These are phyloP conservation scores for Bucorvus abyssinicus DNA, from an alignment of 2,797 vertebrate genomes.

Conservation along the genomic window DNA sequence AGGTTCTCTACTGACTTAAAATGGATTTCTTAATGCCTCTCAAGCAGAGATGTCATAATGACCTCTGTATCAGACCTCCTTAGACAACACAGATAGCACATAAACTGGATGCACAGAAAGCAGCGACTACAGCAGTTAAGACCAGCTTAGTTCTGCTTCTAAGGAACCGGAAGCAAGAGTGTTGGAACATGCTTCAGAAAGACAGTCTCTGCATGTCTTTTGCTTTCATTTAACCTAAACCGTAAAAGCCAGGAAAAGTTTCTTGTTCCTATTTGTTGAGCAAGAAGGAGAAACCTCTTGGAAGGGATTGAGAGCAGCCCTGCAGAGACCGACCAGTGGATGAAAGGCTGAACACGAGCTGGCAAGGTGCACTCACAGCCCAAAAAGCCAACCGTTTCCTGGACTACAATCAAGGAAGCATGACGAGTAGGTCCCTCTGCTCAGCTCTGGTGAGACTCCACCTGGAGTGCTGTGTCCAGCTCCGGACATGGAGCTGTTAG, in stretches of 20 bases:
- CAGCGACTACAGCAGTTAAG: not conserved
- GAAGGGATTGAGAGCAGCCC: too few species aligned
- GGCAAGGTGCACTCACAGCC: too few species aligned
- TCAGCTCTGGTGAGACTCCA: too few species aligned
- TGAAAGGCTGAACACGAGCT: too few species aligned
- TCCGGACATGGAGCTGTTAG: too few species aligned
- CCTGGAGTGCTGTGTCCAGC: too few species aligned
- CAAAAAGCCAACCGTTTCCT: too few species aligned
- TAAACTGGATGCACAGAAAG: not conserved
- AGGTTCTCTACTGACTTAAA: conserved; percentile 44
- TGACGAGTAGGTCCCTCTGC: too few species aligned
- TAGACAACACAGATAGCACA: not conserved
- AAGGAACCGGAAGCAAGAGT: not conserved
- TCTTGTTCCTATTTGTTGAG: not conserved
- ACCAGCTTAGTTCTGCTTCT: not conserved
- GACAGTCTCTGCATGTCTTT: not conserved
- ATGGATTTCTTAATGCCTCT: conserved; percentile 55
- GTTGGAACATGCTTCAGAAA: not conserved
- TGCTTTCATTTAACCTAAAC: accelerated
- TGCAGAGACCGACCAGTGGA: too few species aligned
- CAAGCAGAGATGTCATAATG: conserved; percentile 37
- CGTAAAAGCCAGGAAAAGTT: not conserved
- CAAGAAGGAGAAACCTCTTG: not conserved
- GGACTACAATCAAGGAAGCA: too few species aligned
- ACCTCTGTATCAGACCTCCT: conserved; percentile 28